These are phyloP conservation scores for Drosophila azteca DNA, from an alignment of 1,140 invertebrate genomes.

Conservation along the genomic window DNA sequence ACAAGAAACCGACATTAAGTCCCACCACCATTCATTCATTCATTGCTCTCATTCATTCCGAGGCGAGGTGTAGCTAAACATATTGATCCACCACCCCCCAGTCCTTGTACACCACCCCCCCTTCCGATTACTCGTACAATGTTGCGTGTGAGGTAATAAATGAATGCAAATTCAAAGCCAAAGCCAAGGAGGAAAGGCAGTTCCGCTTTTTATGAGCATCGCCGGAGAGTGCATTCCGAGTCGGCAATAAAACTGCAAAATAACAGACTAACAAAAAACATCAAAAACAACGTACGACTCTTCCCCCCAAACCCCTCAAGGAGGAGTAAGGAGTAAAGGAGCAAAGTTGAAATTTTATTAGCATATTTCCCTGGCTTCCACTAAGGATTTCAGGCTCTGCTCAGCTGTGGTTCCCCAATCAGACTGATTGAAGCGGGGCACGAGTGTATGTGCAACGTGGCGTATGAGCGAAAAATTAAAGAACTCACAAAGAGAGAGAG, in stretches of 20 bases:
- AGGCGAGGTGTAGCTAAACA: constrained; percentile 30
- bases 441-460: too few relatives aligned
- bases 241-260: constrained; percentile 17
- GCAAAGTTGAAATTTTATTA: constrained; percentile 3
- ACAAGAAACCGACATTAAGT: constrained; percentile 44
- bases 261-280: background rate
- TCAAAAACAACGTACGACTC: background rate
- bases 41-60: too few relatives aligned
- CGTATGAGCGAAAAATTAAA: too few relatives aligned
- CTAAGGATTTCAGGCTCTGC: background rate
- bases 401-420: background rate
- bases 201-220: constrained; percentile 17
- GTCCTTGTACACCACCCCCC: too few relatives aligned
- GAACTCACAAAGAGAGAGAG: too few relatives aligned
- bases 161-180: background rate
- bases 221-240: constrained; percentile 25
- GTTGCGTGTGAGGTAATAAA: constrained; percentile 60
- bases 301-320: background rate
- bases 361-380: constrained; percentile 2
- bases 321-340: background rate
- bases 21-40: background rate
- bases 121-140: background rate
- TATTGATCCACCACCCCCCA: constrained; percentile 6
- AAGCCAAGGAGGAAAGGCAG: background rate
- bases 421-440: constrained; percentile 4